Evolutionary conservation across 2,113 vertebrate genomes (phyloP).

Genomic region (Globicephala melas): DNA sequence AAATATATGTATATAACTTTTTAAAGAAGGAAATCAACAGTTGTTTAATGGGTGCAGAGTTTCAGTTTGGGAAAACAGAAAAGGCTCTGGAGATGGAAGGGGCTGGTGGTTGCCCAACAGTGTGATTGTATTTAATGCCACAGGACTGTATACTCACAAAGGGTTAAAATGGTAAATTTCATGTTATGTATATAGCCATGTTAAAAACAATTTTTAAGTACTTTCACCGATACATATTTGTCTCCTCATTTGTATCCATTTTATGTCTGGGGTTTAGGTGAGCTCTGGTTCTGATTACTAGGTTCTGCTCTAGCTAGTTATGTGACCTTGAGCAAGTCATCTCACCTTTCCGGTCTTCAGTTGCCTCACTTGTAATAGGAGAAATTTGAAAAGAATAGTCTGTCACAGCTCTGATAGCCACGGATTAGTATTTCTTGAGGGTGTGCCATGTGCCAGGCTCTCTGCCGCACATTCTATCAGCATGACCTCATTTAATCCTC

Average conservation of each 20-base stretch:
- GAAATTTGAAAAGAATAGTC: neutral
- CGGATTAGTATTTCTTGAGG: neutral
- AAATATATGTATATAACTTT: neutral
- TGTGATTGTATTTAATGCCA: neutral
- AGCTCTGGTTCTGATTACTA: neutral
- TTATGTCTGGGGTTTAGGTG: neutral
- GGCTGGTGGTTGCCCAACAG: neutral
- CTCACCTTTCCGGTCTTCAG: neutral
- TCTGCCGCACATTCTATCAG: neutral
- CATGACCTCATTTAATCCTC: neutral
- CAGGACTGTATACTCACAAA: neutral
- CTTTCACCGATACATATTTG: neutral
- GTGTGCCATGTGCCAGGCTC: neutral
- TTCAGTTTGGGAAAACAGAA: neutral
- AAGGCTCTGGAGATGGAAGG: neutral
- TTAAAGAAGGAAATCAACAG: neutral
- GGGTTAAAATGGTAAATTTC: neutral
- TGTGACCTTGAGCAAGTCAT: neutral
- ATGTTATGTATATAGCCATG: neutral
- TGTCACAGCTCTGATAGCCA: neutral
- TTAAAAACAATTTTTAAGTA: neutral
- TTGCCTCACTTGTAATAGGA: neutral
- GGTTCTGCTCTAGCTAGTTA: neutral
- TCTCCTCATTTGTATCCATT: neutral
- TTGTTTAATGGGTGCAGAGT: neutral